A percentile compares a stretch with the other conserved stretches of the same genome.
Evolutionary conservation across 2,888 invertebrate species (phyloP).

Genomic region (Xanthorhoe designata): DNA sequence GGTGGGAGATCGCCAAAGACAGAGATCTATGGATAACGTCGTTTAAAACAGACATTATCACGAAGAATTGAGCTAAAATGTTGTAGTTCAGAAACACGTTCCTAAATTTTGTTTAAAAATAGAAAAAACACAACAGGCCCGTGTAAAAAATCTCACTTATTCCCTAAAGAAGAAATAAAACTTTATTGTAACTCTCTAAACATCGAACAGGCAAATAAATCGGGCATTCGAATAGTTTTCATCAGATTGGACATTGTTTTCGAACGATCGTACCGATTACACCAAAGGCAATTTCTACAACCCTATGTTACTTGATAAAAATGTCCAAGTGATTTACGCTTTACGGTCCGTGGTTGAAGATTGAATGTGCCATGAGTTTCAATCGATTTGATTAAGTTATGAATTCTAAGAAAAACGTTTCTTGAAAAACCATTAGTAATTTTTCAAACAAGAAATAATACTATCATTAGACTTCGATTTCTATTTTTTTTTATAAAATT

Average conservation of each 20-base stretch:
- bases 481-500: too few relatives aligned
- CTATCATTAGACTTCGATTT: too few relatives aligned
- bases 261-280: conserved; percentile 44
- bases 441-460: too few relatives aligned
- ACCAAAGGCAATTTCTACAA: conserved; percentile 39
- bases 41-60: neutral
- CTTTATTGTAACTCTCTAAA: conserved; percentile 29
- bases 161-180: conserved; percentile 25
- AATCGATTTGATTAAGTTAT: neutral
- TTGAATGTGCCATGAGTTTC: neutral
- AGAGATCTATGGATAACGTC: too few relatives aligned
- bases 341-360: neutral
- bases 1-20: too few relatives aligned
- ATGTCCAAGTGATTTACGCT: neutral
- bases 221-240: conserved; percentile 25
- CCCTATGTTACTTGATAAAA: conserved; percentile 2
- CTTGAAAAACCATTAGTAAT: too few relatives aligned
- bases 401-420: neutral
- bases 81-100: neutral
- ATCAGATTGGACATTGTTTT: conserved; percentile 35
- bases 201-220: conserved; percentile 32
- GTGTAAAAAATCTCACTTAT: conserved; percentile 16
- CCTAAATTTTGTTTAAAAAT: conserved; percentile 6
- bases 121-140: neutral
- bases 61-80: neutral